Evolutionary conservation across 2,797 vertebrate species (phyloP).

Genomic region (Diglossa cyanea): DNA sequence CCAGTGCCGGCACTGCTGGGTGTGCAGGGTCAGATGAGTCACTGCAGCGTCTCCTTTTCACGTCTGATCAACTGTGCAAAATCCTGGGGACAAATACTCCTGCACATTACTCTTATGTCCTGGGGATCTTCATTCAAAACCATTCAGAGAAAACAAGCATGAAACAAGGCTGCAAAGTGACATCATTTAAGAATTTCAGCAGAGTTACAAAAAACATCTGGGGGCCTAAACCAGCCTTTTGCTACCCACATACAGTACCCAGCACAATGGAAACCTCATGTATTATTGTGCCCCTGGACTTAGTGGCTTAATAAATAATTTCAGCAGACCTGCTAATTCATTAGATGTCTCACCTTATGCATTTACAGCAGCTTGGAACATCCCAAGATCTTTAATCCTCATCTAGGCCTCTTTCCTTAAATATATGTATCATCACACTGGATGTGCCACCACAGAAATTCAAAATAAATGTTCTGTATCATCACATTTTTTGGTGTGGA

Average conservation of each 20-base stretch:
- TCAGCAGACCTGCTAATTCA: not conserved
- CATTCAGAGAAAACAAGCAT: not conserved
- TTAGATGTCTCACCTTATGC: not conserved
- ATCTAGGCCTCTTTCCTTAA: not conserved
- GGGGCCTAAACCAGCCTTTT: not conserved
- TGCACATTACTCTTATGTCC: not conserved
- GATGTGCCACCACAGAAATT: not conserved
- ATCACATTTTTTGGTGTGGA: fast-evolving
- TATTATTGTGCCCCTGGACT: not conserved
- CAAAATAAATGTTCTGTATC: not conserved
- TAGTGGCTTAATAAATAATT: not conserved
- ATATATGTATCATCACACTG: not conserved
- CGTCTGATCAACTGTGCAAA: conserved; percentile 18
- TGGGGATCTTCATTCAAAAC: conserved; percentile 4
- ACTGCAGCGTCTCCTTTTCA: not conserved
- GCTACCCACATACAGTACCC: not conserved
- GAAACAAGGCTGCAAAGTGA: not conserved
- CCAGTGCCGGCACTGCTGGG: not conserved
- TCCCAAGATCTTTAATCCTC: not conserved
- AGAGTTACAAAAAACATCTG: not conserved
- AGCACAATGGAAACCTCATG: not conserved
- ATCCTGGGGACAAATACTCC: not conserved
- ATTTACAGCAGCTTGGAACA: not conserved
- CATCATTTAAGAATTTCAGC: not conserved
- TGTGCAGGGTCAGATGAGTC: conserved; percentile 14